These are phyloP conservation scores for Coccyzus lansbergi DNA, from an alignment of 2,797 vertebrate genomes.

Conservation along the genomic window DNA sequence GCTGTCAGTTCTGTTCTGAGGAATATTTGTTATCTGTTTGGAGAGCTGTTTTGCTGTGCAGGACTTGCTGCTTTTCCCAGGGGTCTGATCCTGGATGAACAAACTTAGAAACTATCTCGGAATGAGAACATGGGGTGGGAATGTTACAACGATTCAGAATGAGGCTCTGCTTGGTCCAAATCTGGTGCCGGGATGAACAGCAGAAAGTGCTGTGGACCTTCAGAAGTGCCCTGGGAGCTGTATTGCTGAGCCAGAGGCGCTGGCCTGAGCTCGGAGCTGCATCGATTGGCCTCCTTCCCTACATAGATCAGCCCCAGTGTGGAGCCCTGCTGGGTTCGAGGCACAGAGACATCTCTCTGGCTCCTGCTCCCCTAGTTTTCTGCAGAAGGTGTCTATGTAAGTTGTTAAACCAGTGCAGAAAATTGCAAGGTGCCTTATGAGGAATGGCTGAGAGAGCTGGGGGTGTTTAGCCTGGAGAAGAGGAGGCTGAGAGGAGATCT, in stretches of 20 bases:
- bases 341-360: neutral
- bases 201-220: neutral
- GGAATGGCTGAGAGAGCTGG: too few relatives aligned
- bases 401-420: neutral
- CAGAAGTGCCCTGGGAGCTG: neutral
- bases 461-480: too few relatives aligned
- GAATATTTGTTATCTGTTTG: neutral
- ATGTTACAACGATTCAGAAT: neutral
- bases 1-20: neutral
- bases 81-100: neutral
- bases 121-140: neutral
- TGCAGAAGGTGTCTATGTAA: neutral
- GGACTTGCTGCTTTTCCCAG: neutral
- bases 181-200: neutral
- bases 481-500: too few relatives aligned
- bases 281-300: neutral
- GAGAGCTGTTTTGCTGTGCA: neutral
- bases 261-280: neutral
- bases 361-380: neutral
- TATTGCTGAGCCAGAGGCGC: neutral
- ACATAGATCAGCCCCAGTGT: fast-evolving
- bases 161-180: neutral
- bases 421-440: neutral
- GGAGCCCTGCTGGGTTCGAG: neutral
- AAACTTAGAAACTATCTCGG: neutral